Evolutionary conservation across 2,113 vertebrate genomes (phyloP), one percentile per base, ranked within the genome.

Genomic region (Camelus dromedarius): DNA sequence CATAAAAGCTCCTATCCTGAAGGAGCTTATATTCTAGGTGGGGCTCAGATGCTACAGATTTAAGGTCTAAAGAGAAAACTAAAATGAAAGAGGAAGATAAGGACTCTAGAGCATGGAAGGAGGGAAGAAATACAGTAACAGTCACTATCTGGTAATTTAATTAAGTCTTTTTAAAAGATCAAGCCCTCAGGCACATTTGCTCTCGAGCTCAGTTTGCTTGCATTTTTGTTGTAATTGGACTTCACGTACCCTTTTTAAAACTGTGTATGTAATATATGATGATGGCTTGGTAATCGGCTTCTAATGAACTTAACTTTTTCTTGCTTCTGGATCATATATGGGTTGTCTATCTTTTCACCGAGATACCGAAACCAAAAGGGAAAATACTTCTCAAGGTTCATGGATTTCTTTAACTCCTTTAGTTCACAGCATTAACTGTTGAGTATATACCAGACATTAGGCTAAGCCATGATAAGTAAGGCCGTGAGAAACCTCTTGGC

Each of bases 351-450:
- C 6, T 92, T 96, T 77, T 96, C 32, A 52, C 75, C 69, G 72
- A 77, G 19, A 30, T 69, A 69, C 18, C 8, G 67, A 77, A 80
- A 72, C 2, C 2, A 67, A 80, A 75, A 30, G 26, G 79, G 16
- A 84, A 97, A 95, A 89, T 10, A 8, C 1, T 80, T 80, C 22
- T 79, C 82, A 73, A 62, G 28, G 20, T 89, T 85, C 81, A 93
- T 80, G 46, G 28, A 26, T 70, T 85, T 82, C 26, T 87, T 96
- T 22, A 56, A 84, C 35, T 46, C 77, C 38, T 19, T 73, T 46
- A 54, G 62, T 82, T 72, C 18, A 69, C 4, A 69, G 18, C 22
- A 28, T 32, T 32, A 70, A 56, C 16, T 60, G 6, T 32, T 48
- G 2, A 42, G n/a, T 76, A 26, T n/a, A 22, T 7, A 18, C 14